Conservation (phyloP, 2,888 invertebrate species). For the Amitus sp. region DNA sequence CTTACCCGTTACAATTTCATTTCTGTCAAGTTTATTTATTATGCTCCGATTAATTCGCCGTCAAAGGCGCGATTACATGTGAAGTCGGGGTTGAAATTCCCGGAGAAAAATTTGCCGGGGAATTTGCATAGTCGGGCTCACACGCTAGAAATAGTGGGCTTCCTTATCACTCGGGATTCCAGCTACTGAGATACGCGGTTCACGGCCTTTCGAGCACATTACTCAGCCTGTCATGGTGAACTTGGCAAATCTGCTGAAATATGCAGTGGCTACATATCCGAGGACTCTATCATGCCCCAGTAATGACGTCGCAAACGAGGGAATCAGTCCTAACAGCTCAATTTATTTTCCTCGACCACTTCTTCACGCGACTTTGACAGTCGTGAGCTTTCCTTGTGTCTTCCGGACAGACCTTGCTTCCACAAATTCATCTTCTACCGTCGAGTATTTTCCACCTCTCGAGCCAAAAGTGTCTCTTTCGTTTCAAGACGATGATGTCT, state of each 20-base stretch:
- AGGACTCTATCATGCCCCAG: slow-evolving; percentile 27
- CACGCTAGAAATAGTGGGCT: slow-evolving; percentile 41
- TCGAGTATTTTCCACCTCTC: no score
- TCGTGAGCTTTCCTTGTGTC: background rate
- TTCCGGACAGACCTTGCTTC: background rate
- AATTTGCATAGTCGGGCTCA: slow-evolving; percentile 48
- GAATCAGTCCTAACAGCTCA: slow-evolving; percentile 18
- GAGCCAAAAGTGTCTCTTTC: no score
- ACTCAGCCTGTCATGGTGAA: slow-evolving; percentile 50
- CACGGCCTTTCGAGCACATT: slow-evolving; percentile 41
- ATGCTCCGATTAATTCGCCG: no score
- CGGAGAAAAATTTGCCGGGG: slow-evolving; percentile 44
- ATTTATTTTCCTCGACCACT: slow-evolving; percentile 26
- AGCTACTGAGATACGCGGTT: slow-evolving; percentile 29
- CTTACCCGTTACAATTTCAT: no score
- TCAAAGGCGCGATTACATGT: no score
- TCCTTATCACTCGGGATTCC: slow-evolving; percentile 41
- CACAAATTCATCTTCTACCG: no score
- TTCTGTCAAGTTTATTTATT: no score
- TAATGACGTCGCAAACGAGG: slow-evolving; percentile 37
- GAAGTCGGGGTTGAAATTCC: no score
- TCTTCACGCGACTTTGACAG: background rate
- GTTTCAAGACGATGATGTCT: no score
- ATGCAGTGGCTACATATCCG: slow-evolving; percentile 43
- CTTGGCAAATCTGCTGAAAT: slow-evolving; percentile 52